These are phyloP conservation scores for Hyperoplus lanceolatus DNA, from an alignment of 2,797 vertebrate species.

Conservation along the genomic window DNA sequence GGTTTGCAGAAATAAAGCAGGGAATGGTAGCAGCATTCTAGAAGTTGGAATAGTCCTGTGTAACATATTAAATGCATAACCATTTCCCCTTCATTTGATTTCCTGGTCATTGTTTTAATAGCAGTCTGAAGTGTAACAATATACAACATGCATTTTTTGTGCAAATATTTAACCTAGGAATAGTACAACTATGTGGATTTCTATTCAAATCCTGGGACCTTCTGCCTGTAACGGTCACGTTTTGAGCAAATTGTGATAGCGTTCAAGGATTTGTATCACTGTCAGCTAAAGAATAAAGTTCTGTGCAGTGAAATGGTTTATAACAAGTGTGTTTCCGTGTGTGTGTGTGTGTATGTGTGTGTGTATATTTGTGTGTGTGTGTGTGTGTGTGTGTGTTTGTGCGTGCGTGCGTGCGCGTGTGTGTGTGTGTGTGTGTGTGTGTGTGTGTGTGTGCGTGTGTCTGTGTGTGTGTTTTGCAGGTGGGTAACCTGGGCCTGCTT, in stretches of 20 bases:
- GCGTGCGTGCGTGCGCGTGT: background rate
- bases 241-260: background rate
- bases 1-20: slow-evolving; percentile 22
- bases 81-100: background rate
- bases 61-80: background rate
- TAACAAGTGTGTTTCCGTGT: background rate
- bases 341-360: no score
- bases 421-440: slow-evolving; percentile 7
- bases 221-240: background rate
- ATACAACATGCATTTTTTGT: background rate
- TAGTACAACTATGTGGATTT: background rate
- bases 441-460: slow-evolving; percentile 19
- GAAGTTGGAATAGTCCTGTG: background rate
- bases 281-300: background rate
- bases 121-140: background rate
- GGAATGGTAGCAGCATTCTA: background rate
- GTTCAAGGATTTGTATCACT: background rate
- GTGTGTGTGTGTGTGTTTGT: no score
- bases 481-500: slow-evolving; percentile 98
- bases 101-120: background rate
- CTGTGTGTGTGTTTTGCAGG: slow-evolving; percentile 84
- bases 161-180: background rate
- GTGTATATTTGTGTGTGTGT: no score
- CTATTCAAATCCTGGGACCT: no score
- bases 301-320: slow-evolving; percentile 8